These are phyloP conservation scores for Halichondria panicea DNA, from an alignment of 37 sponge, comb jelly and placozoan genomes.

Conservation along the genomic window DNA sequence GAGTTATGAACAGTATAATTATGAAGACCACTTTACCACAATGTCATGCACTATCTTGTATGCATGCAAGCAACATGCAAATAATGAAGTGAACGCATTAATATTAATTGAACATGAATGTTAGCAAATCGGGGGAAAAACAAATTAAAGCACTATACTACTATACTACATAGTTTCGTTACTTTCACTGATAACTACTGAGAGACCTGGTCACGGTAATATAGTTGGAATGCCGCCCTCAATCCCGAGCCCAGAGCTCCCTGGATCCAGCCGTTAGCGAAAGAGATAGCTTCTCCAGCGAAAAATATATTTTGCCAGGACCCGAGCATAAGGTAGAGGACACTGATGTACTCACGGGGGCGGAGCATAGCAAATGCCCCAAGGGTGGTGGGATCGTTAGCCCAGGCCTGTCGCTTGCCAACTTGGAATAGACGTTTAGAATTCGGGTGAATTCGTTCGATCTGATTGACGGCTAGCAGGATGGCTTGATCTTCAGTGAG, in stretches of 20 bases:
- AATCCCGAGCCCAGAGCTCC: conserved; percentile 70
- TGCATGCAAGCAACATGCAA: too few relatives aligned
- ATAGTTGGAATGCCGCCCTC: conserved; percentile 70
- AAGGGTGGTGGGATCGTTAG: conserved; percentile 32
- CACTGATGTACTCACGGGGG: conserved; percentile 10
- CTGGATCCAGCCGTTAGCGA: conserved; percentile 67
- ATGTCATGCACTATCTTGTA: too few relatives aligned
- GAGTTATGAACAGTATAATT: too few relatives aligned
- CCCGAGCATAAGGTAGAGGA: conserved; percentile 3
- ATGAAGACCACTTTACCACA: too few relatives aligned
- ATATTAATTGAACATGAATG: too few relatives aligned
- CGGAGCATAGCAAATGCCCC: conserved; percentile 52
- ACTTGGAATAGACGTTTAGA: conserved; percentile 36
- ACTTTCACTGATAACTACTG: conserved; percentile 42
- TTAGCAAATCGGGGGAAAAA: too few relatives aligned
- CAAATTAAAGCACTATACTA: not conserved
- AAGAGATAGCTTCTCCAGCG: conserved; percentile 72
- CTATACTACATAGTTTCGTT: not conserved
- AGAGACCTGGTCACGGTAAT: too few relatives aligned
- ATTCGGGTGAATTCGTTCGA: conserved; percentile 53
- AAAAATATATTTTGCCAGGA: conserved; percentile 50
- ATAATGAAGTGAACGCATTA: too few relatives aligned
- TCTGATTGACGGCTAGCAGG: conserved; percentile 35
- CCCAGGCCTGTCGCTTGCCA: conserved; percentile 48
- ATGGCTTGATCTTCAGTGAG: conserved; percentile 22